Base-by-base conservation (phyloP, 1,140 invertebrate species). In the Prorops nasuta region DNA sequence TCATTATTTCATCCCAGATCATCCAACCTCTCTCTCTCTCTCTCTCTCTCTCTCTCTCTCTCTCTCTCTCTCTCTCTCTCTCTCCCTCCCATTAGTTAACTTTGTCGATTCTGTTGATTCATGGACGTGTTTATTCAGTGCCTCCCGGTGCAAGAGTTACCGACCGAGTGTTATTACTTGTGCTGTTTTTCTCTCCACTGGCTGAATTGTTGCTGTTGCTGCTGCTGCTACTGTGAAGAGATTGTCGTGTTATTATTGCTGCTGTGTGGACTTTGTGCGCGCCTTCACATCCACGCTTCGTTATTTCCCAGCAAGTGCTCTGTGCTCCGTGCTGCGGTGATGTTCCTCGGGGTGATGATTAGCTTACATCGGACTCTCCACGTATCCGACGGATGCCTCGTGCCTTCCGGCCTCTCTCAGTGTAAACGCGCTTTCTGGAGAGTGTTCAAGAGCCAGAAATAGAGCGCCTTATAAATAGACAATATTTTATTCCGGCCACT, bases 391-490 rank as follows among this genome's bases (percentile, higher is more conserved):
- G n/a, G n/a, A n/a, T n/a, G n/a, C n/a, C n/a, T n/a, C n/a, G n/a
- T n/a, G n/a, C n/a, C n/a, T n/a, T n/a, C n/a, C n/a, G n/a, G n/a
- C n/a, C n/a, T n/a, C n/a, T n/a, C n/a, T n/a, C n/a, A n/a, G n/a
- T 17, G 3, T 9, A n/a, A 12, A 41, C 46, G 36, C 46, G 51
- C 39, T 41, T 50, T 48, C 41, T 47, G 54, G 36, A 60, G 52
- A 55, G 32, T 32, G 51, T 53, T 56, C 57, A 59, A 59, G 28
- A 51, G 42, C 50, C 51, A 46, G 48, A 65, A 64, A 65, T 65
- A 65, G 56, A 44, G 44, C 40, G 44, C 45, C 62, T n/a, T 65
- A 64, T 64, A 56, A 59, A 65, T 65, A 64, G 56, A 42, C 49
- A 45, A 58, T 65, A 62, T 50, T 51, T 57, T 57, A 54, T 56